Conservation (phyloP, 2,797 vertebrate genomes). For the Acanthiza pusilla region DNA sequence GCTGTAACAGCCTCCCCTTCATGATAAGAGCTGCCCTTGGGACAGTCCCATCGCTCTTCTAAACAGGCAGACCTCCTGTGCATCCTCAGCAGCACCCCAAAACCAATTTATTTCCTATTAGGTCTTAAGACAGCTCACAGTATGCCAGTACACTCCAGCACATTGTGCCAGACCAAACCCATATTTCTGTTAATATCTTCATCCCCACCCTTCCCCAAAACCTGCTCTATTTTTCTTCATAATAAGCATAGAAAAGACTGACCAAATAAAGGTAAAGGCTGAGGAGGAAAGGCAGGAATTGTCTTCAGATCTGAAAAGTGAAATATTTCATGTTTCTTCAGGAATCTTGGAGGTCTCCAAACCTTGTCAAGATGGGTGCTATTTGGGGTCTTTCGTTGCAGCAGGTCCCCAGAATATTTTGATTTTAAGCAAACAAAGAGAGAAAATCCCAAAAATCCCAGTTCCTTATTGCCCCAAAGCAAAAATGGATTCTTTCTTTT, state of each 20-base stretch:
- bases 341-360: not conserved
- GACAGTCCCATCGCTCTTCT: not conserved
- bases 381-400: not conserved
- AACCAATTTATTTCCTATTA: not conserved
- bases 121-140: not conserved
- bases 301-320: not conserved
- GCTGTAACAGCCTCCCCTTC: not conserved
- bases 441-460: not conserved
- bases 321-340: not conserved
- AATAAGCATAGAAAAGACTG: not conserved
- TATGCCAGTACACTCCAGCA: not conserved
- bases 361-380: not conserved
- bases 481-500: not conserved
- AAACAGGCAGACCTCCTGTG: not conserved
- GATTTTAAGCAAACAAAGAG: not conserved
- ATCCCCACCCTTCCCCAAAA: not conserved
- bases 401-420: not conserved
- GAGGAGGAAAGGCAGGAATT: not conserved
- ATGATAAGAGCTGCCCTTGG: conserved; percentile 12
- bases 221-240: not conserved
- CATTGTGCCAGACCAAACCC: not conserved
- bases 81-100: not conserved
- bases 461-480: not conserved
- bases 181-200: not conserved
- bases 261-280: not conserved